Evolutionary conservation across 2,888 invertebrate genomes (phyloP).

Genomic region (Sinohyriopsis cumingii): DNA sequence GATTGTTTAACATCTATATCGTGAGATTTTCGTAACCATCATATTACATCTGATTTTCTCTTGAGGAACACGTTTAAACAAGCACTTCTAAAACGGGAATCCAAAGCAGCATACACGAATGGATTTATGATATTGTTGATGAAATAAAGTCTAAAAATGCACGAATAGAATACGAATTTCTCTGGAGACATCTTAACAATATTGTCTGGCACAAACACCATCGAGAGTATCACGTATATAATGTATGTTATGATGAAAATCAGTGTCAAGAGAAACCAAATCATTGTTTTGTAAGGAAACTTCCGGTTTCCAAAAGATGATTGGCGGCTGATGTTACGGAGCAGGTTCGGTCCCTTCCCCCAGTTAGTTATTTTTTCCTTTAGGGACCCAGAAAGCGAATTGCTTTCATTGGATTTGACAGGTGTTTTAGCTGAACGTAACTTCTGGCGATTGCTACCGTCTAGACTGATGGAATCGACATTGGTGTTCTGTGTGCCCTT

Average conservation of each 20-base stretch:
- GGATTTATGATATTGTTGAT: conserved; percentile 31
- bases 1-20: too few species aligned
- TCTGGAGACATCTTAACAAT: conserved; percentile 12
- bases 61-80: conserved; percentile 9
- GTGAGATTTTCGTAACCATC: too few species aligned
- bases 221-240: conserved; percentile 18
- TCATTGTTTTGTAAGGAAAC: conserved; percentile 30
- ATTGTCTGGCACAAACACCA: conserved; percentile 8
- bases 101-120: conserved; percentile 22
- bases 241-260: conserved; percentile 24
- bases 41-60: too few species aligned
- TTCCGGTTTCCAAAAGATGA: conserved; percentile 29
- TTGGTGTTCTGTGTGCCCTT: too few species aligned
- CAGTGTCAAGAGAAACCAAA: conserved; percentile 27
- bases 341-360: neutral
- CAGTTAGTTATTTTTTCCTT: too few species aligned
- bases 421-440: too few species aligned
- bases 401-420: too few species aligned
- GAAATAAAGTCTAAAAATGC: conserved; percentile 27
- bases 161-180: conserved; percentile 14
- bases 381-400: too few species aligned
- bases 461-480: too few species aligned
- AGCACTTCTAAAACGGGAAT: conserved; percentile 19
- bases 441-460: too few species aligned
- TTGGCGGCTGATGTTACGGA: conserved; percentile 28